Conservation (phyloP, 2,888 invertebrate species). For the Cecidostiba fungosa region DNA sequence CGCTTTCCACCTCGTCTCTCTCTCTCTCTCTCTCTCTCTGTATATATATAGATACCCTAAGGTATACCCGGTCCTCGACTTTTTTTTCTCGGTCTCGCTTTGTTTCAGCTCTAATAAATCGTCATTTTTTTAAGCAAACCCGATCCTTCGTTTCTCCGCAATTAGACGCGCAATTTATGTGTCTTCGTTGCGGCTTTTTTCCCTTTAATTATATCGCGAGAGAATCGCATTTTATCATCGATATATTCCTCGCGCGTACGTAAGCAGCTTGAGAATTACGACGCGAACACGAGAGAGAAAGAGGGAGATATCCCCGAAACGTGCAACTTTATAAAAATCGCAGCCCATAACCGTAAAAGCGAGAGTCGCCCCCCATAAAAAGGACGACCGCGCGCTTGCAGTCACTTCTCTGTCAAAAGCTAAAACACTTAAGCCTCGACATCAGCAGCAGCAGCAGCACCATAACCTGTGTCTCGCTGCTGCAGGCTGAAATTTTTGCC, state of each 20-base stretch:
- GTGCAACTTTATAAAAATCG: slow-evolving; percentile 49
- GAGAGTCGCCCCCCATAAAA: not conserved
- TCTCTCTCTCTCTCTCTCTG: not conserved
- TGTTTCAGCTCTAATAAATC: slow-evolving; percentile 42
- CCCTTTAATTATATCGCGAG: not conserved
- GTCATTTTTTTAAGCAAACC: slow-evolving; percentile 48
- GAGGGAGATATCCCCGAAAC: slow-evolving; percentile 1
- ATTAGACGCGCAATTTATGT: slow-evolving; percentile 35
- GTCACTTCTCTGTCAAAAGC: slow-evolving; percentile 22
- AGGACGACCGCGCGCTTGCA: not conserved
- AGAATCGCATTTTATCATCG: too few relatives aligned
- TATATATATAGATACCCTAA: too few relatives aligned
- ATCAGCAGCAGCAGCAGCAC: not conserved
- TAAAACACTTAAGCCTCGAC: slow-evolving; percentile 1
- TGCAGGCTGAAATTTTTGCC: slow-evolving; percentile 1
- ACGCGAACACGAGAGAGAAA: not conserved
- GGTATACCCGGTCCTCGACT: not conserved
- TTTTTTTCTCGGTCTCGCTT: slow-evolving; percentile 22
- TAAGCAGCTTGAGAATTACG: slow-evolving; percentile 45
- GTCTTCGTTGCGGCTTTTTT: not conserved
- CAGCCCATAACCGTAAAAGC: slow-evolving; percentile 34
- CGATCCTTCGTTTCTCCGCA: slow-evolving; percentile 51
- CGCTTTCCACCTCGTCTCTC: too few relatives aligned
- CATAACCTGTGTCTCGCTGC: not conserved
- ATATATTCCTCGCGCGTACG: slow-evolving; percentile 40